Evolutionary conservation across 1,140 invertebrate species (phyloP).

Genomic region (Drosophila sulfurigaster): DNA sequence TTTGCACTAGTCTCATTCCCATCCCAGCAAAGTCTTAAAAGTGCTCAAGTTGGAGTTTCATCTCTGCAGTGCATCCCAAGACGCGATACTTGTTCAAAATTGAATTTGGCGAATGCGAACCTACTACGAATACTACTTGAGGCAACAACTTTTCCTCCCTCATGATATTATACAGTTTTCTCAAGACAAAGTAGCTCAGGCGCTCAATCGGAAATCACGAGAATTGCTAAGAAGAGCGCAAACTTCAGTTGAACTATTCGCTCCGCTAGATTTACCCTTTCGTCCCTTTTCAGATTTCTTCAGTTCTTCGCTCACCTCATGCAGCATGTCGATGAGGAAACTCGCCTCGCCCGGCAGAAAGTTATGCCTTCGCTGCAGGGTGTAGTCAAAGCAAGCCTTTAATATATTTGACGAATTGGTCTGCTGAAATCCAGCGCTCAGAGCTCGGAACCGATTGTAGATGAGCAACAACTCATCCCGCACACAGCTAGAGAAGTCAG

Average conservation of each 20-base stretch:
- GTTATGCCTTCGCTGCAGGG: constrained; percentile 67
- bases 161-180: constrained; percentile 5
- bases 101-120: constrained; percentile 37
- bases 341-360: constrained; percentile 84
- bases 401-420: constrained; percentile 86
- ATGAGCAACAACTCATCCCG: constrained; percentile 88
- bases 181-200: constrained; percentile 3
- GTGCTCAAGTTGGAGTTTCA: constrained; percentile 44
- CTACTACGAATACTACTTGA: background rate
- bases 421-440: constrained; percentile 89
- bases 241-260: background rate
- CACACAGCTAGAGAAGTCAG: constrained; percentile 91
- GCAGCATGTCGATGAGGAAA: constrained; percentile 82
- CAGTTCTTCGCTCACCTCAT: constrained; percentile 68
- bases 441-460: constrained; percentile 88
- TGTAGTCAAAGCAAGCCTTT: constrained; percentile 80
- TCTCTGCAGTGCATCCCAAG: constrained; percentile 20
- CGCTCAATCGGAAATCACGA: constrained; percentile 16
- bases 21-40: constrained; percentile 35
- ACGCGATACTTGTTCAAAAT: constrained; percentile 33
- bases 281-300: background rate
- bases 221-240: background rate
- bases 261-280: background rate
- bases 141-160: background rate
- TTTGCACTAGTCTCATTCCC: constrained; percentile 9